A percentile compares a stretch with the other conserved stretches of the same genome.
Evolutionary conservation across 2,113 vertebrate species (phyloP).

Genomic region (Gymnarchus niloticus): DNA sequence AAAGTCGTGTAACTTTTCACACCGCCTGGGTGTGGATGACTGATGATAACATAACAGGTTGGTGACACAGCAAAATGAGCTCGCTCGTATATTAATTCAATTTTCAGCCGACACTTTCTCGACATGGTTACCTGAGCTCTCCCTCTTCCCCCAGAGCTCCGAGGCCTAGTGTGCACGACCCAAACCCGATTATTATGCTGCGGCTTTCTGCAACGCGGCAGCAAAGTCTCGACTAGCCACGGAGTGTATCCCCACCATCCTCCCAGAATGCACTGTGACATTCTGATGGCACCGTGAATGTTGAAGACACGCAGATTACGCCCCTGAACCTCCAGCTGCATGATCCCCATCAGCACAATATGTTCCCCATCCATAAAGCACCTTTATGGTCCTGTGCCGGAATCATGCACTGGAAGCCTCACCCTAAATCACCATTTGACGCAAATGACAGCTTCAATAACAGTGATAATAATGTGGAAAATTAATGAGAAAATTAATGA

Average conservation of each 20-base stretch:
- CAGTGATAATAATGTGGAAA: not conserved
- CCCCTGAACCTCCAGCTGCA: not conserved
- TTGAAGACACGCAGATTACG: not conserved
- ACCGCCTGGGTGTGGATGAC: not conserved
- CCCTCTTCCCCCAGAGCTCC: not conserved
- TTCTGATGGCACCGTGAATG: not conserved
- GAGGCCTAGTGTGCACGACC: not conserved
- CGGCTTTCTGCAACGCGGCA: not conserved
- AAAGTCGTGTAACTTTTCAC: not conserved
- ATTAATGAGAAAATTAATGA: not conserved
- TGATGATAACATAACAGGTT: not conserved
- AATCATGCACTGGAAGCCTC: not conserved
- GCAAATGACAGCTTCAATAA: slow-evolving; percentile 2
- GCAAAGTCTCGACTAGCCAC: not conserved
- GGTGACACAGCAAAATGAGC: too few relatives aligned
- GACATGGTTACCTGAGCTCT: too few relatives aligned
- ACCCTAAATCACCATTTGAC: slow-evolving; percentile 6
- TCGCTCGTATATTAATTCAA: too few relatives aligned
- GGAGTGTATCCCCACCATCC: not conserved
- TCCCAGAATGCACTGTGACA: not conserved
- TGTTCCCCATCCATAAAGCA: not conserved
- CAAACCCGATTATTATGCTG: not conserved
- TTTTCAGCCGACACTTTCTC: too few relatives aligned
- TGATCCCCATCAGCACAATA: slow-evolving; percentile 13
- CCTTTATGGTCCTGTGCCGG: not conserved